Base-by-base conservation (phyloP, 1,140 invertebrate genomes). In the Idris sp. region DNA sequence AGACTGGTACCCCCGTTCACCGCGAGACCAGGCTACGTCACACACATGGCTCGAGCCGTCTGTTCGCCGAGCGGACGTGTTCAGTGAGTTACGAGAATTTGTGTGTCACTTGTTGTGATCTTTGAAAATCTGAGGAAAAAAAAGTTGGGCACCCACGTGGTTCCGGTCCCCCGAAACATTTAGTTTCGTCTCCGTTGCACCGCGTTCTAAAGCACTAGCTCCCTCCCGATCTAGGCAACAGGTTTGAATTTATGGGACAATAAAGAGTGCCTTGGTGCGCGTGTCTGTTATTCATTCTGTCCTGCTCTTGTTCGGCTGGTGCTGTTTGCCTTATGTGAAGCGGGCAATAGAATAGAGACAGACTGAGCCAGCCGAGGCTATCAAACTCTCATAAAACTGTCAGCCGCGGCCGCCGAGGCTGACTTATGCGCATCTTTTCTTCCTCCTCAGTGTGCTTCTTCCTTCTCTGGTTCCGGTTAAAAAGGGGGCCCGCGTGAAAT, bases 301-400 rank as follows among this genome's bases (percentile, higher is more conserved):
- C 77, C 31, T 61, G 75, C 38, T 77, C 67, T 73, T 80, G n/a
- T n/a, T n/a, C n/a, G n/a, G n/a, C n/a, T n/a, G n/a, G n/a, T n/a
- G n/a, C n/a, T n/a, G n/a, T n/a, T 22, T 22, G 19, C 19, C 3
- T 22, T 22, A 4, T 2, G 19, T 22, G 19, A 56, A 65, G 41
- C 71, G 33, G 56, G 59, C 64, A 62, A 76, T 61, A 72, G 61
- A 71, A 71, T 53, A 76, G 67, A 77, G 59, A 69, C 35, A 62
- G 31, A n/a, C n/a, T n/a, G 22, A 51, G 38, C 31, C 71, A 74
- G 73, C 72, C 71, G 75, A 81, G 83, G 83, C 86, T 87, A 87
- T 87, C 86, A 88, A 87, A 87, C 84, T 86, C 86, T 86, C 86
- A 86, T 88, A 87, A 88, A 87, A 88, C 86, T 88, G 86, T 88